Conservation (phyloP, 2,113 vertebrate species). For the Theropithecus gelada region DNA sequence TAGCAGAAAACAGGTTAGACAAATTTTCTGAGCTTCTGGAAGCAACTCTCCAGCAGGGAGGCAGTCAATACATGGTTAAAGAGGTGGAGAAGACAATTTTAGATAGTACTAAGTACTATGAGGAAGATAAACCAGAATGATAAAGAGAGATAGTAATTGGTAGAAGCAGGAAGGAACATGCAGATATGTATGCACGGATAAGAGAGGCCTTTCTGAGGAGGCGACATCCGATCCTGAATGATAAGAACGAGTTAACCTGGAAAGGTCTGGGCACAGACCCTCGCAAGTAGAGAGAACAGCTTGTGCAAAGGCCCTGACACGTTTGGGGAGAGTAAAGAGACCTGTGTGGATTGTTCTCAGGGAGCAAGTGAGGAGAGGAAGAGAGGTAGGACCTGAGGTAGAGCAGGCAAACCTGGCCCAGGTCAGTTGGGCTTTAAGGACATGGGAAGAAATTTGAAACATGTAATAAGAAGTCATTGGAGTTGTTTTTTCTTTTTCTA, state of each 20-base stretch:
- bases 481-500: background rate
- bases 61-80: background rate
- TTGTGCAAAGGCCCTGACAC: background rate
- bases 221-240: background rate
- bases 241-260: background rate
- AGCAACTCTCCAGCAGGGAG: background rate
- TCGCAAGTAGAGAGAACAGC: background rate
- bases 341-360: background rate
- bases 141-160: background rate
- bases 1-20: background rate
- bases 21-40: background rate
- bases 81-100: background rate
- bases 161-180: background rate
- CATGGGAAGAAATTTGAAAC: background rate
- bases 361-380: background rate
- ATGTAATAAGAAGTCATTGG: background rate
- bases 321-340: background rate
- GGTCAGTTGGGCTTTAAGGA: background rate
- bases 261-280: background rate
- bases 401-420: background rate
- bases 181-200: background rate
- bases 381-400: background rate
- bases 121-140: background rate
- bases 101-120: background rate
- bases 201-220: background rate